A percentile compares a stretch with the other conserved stretches of the same genome.
phyloP scores from a whole-genome alignment of 2,888 invertebrate species.

The Hybos culiciformis region DNA sequence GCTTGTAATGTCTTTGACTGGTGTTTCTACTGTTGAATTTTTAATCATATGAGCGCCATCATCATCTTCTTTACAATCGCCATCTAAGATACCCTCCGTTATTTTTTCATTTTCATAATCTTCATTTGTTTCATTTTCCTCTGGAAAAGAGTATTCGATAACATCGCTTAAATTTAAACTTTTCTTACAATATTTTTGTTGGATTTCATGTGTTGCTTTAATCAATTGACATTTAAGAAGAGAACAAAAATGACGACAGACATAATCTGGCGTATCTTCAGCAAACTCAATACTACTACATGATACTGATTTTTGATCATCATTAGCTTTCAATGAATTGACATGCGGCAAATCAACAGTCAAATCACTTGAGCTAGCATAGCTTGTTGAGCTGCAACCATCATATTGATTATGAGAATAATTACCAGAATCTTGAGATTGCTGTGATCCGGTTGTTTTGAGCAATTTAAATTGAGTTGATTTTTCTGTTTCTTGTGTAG shows the following conservation, averaged over 20 bases:
- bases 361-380: constrained; percentile 25
- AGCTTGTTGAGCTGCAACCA: constrained; percentile 22
- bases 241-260: constrained; percentile 63
- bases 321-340: constrained; percentile 15
- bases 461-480: constrained; percentile 16
- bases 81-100: neutral
- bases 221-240: constrained; percentile 66
- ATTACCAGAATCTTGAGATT: constrained; percentile 31
- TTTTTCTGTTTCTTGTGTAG: constrained; percentile 20
- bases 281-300: constrained; percentile 24
- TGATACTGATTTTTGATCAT: constrained; percentile 22
- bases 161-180: constrained; percentile 22
- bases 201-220: constrained; percentile 58
- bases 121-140: constrained; percentile 10
- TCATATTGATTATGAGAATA: constrained; percentile 27
- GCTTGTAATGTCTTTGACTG: constrained; percentile 9
- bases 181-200: constrained; percentile 20
- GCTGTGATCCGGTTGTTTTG: neutral
- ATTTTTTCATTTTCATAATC: constrained; percentile 12
- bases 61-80: constrained; percentile 6
- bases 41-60: constrained; percentile 9
- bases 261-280: constrained; percentile 31
- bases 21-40: constrained; percentile 6
- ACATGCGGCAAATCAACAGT: constrained; percentile 21
- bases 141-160: constrained; percentile 14